Evolutionary conservation across 2,888 invertebrate genomes (phyloP).

Genomic region (Drosophila bunnanda): DNA sequence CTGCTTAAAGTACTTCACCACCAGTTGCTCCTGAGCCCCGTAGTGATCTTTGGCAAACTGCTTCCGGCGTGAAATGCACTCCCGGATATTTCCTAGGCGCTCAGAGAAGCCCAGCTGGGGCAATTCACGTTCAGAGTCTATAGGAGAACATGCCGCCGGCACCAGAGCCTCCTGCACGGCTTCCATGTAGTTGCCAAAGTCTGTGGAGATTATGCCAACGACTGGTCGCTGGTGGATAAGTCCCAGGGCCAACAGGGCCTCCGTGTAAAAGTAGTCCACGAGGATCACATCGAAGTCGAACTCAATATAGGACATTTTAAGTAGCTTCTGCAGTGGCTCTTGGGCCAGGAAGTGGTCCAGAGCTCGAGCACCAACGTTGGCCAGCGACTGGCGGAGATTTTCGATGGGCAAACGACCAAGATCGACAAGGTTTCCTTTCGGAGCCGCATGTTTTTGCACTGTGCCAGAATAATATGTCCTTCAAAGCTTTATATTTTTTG

Average conservation of each 20-base stretch:
- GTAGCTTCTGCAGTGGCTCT: conserved; percentile 58
- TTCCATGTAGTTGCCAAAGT: conserved; percentile 85
- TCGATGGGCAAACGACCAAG: conserved; percentile 56
- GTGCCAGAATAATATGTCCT: neutral
- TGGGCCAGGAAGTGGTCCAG: conserved; percentile 80
- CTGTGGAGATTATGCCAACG: conserved; percentile 83
- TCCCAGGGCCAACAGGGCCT: conserved; percentile 84
- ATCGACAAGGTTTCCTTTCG: conserved; percentile 60
- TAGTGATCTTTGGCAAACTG: conserved; percentile 78
- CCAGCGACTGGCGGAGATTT: conserved; percentile 73
- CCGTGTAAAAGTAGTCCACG: conserved; percentile 84
- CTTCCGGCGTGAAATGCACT: conserved; percentile 77
- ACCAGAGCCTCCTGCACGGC: conserved; percentile 85
- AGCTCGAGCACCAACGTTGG: conserved; percentile 71
- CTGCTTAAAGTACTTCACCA: conserved; percentile 80
- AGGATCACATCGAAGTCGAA: conserved; percentile 85
- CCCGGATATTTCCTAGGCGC: conserved; percentile 85
- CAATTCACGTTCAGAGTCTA: conserved; percentile 81
- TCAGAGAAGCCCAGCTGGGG: conserved; percentile 85
- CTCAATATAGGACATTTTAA: conserved; percentile 74
- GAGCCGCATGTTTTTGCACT: conserved; percentile 69
- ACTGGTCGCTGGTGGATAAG: conserved; percentile 83
- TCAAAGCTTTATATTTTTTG: neutral
- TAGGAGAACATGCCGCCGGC: conserved; percentile 85
- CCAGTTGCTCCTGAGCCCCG: conserved; percentile 80